phyloP scores from a whole-genome alignment of 1,140 invertebrate species.

The Eriocheir sinensis region DNA sequence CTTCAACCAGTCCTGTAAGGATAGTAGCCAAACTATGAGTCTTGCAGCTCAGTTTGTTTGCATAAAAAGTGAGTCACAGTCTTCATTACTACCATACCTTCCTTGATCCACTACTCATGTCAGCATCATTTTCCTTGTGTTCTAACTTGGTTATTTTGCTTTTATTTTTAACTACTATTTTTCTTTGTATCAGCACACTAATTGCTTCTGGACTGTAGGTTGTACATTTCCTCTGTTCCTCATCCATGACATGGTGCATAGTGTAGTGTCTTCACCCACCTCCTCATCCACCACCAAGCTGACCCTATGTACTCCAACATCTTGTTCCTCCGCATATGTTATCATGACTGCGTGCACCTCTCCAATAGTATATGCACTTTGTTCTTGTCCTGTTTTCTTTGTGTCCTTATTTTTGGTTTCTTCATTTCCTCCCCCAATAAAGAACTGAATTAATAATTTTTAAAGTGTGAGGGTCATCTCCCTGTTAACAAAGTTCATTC shows the following conservation, averaged over 20 bases:
- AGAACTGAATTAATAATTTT: background rate
- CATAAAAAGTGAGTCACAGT: background rate
- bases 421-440: background rate
- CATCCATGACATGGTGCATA: background rate
- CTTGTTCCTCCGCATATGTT: background rate
- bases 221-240: background rate
- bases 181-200: constrained; percentile 21
- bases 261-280: background rate
- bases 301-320: background rate
- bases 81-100: background rate
- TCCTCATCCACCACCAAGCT: background rate
- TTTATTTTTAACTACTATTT: background rate
- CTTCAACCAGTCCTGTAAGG: constrained; percentile 22
- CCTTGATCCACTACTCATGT: background rate
- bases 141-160: background rate
- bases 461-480: background rate
- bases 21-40: background rate
- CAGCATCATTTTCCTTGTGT: background rate
- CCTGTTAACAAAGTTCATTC: background rate
- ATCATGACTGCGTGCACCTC: background rate
- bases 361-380: constrained; percentile 9
- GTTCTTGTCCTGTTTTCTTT: background rate
- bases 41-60: background rate
- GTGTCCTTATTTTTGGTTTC: background rate
- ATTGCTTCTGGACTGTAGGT: background rate